phyloP scores from a whole-genome alignment of 2,113 vertebrate genomes.

The Istiophorus platypterus region DNA sequence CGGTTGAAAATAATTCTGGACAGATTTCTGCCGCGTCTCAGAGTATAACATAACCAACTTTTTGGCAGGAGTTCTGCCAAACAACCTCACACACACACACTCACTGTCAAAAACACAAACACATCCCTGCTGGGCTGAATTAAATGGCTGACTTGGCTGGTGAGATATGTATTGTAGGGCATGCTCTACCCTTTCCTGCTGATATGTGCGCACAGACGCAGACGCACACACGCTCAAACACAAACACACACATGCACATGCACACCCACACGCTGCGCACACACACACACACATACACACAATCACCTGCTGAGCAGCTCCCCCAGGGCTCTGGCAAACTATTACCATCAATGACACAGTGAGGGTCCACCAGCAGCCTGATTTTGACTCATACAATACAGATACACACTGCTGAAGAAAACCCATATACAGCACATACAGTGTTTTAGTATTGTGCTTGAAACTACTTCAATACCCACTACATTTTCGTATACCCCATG shows the following conservation, averaged over 20 bases:
- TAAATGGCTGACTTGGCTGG: constrained; percentile 79
- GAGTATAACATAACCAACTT: constrained; percentile 42
- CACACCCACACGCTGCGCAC: constrained; percentile 16
- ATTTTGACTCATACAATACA: constrained; percentile 66
- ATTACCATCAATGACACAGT: constrained; percentile 77
- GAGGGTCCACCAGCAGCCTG: constrained; percentile 70
- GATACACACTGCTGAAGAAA: constrained; percentile 37
- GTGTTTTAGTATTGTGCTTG: constrained; percentile 46
- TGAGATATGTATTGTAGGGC: constrained; percentile 71
- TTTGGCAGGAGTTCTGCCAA: constrained; percentile 43
- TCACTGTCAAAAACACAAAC: constrained; percentile 69
- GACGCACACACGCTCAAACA: neutral
- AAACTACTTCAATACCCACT: constrained; percentile 48
- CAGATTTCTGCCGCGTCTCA: constrained; percentile 17
- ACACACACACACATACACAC: constrained; percentile 22
- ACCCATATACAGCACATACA: constrained; percentile 20
- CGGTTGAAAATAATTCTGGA: constrained; percentile 22
- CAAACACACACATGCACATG: constrained; percentile 7
- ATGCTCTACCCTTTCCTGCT: constrained; percentile 66
- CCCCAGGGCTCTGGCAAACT: constrained; percentile 76
- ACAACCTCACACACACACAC: constrained; percentile 36
- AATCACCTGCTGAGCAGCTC: constrained; percentile 67
- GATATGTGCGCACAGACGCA: constrained; percentile 53
- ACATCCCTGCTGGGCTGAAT: constrained; percentile 75
- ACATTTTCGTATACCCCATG: constrained; percentile 4